phyloP scores from a whole-genome alignment of 2,888 invertebrate species.

The Sthenelais limicola region DNA sequence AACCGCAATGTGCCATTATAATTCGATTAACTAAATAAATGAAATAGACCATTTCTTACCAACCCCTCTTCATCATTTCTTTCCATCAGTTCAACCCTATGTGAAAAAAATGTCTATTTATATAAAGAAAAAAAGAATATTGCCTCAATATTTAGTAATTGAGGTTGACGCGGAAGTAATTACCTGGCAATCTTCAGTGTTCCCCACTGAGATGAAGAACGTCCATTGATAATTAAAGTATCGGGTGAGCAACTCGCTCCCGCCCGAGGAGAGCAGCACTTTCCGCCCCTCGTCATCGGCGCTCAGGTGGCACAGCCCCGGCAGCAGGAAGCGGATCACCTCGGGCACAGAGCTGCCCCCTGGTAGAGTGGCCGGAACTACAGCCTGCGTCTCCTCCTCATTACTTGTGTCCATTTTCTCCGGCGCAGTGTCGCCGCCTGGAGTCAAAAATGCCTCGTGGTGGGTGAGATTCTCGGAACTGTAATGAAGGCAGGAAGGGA shows the following conservation, averaged over 20 bases:
- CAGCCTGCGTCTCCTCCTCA: background rate
- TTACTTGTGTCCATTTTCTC: constrained; percentile 15
- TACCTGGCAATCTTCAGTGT: constrained; percentile 33
- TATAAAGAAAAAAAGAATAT: no score
- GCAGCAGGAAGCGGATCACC: constrained; percentile 85
- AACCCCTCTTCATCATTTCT: no score
- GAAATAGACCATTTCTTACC: no score
- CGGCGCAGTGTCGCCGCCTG: background rate
- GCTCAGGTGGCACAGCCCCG: constrained; percentile 90
- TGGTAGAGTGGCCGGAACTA: background rate
- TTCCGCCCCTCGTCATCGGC: constrained; percentile 91
- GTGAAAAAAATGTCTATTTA: no score
- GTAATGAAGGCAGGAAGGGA: no score
- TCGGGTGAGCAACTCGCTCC: constrained; percentile 60
- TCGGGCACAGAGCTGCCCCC: background rate
- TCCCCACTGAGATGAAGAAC: constrained; percentile 39
- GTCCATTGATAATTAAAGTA: constrained; percentile 61
- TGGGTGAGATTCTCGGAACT: constrained; percentile 17
- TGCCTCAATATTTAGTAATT: no score
- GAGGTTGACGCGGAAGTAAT: no score
- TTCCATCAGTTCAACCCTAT: no score
- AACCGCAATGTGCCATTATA: no score
- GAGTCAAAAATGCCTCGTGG: constrained; percentile 15
- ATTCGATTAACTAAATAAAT: no score
- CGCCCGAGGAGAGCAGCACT: constrained; percentile 70